phyloP scores from a whole-genome alignment of 2,888 invertebrate species.

The Anthrax anthrax region DNA sequence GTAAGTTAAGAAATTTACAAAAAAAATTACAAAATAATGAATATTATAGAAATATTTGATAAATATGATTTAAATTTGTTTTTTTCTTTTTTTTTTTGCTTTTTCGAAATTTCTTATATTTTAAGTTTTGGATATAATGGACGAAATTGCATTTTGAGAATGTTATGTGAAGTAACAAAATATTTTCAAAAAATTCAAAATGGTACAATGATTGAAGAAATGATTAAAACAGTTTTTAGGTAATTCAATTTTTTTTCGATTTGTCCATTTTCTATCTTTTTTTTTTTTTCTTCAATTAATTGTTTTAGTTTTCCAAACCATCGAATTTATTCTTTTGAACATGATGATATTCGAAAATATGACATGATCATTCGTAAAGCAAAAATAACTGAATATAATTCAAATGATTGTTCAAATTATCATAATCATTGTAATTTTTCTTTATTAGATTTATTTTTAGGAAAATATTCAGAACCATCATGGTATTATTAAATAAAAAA shows the following conservation, averaged over 20 bases:
- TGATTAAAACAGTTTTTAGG: constrained; percentile 21
- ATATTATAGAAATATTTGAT: too few species aligned
- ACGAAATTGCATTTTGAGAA: constrained; percentile 51
- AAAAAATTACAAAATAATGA: too few species aligned
- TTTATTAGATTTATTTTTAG: constrained; percentile 55
- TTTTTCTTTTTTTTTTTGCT: too few species aligned
- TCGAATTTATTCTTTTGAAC: constrained; percentile 46
- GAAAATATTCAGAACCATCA: constrained; percentile 33
- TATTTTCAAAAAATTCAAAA: constrained; percentile 47
- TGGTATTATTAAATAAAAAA: not conserved
- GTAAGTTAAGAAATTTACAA: not conserved
- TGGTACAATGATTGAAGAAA: constrained; percentile 49
- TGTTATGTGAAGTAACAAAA: constrained; percentile 59
- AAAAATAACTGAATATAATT: too few species aligned
- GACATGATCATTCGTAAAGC: constrained; percentile 48
- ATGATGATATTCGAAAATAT: constrained; percentile 49
- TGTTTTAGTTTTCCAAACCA: constrained; percentile 49
- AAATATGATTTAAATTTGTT: too few species aligned
- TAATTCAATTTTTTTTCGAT: too few species aligned
- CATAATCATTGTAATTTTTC: constrained; percentile 53
- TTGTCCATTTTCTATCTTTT: too few species aligned
- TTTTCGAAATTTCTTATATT: constrained; percentile 13
- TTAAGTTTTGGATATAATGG: constrained; percentile 65
- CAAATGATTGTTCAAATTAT: constrained; percentile 38
- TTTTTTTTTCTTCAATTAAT: too few species aligned